Evolutionary conservation across 1,140 invertebrate genomes (phyloP), one percentile per base, ranked within the genome.

Genomic region (Zaprionus ghesquierei): DNA sequence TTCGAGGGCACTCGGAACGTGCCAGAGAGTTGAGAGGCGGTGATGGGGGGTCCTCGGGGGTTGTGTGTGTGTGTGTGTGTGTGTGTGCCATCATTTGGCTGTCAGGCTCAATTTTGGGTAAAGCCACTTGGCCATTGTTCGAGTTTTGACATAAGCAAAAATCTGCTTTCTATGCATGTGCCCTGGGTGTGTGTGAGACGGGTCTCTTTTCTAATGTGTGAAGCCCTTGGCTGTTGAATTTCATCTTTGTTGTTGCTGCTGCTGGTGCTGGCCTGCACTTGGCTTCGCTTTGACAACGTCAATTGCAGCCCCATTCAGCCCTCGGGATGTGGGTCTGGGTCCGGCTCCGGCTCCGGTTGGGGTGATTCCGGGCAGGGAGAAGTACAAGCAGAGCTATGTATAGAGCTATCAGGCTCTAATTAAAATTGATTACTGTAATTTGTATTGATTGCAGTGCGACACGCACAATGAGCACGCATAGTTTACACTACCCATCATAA

Each of bases 391-490:
- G 5, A 22, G 13, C 38, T 38, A 29, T 12, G 41, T 35, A 27
- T 65, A 27, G 53, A 63, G 46, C 60, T 53, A 65, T 56, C 44
- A 51, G 18, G 49, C 77, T 74, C 85, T 87, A 87, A 87, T 87
- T 87, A 89, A 89, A 87, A 87, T 87, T 87, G 84, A 87, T 87
- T 87, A 89, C 79, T 72, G 84, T 89, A 87, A 84, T 87, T 89
- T 64, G 41, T 89, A 87, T 87, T 89, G 84, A 87, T 87, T 77
- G 79, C 60, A 53, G 55, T 23, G 29, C 23, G 55, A 60, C 84
- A 87, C 84, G 84, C 84, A 89, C 76, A 70, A 44, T 70, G 69
- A 68, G 65, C 81, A 77, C n/a, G 62, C 75, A 41, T 29, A 63
- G 61, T 63, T 50, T 53, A 51, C 41, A 15, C 29, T 54, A n/a